Base-by-base conservation (phyloP, 1,140 invertebrate genomes). In the Oncopodura yosiiana region DNA sequence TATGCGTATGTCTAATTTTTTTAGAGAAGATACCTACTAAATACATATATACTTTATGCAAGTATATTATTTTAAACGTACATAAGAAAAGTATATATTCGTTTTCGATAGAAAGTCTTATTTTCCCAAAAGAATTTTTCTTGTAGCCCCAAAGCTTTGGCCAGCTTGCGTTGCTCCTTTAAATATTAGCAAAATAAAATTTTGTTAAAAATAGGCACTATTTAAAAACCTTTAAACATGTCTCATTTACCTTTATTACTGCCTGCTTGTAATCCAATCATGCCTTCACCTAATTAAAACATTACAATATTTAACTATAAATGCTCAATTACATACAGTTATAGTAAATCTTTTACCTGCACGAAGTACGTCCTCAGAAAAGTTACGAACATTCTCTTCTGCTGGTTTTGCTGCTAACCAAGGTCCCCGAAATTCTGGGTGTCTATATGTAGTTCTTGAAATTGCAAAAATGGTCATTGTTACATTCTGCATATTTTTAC, bases 211-310 rank as follows among this genome's bases (percentile, higher is more conserved):
- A n/a, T n/a, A n/a, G n/a, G n/a, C n/a, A n/a, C n/a, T n/a, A n/a
- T n/a, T n/a, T n/a, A n/a, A n/a, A n/a, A n/a, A n/a, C n/a, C n/a
- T n/a, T n/a, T n/a, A n/a, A n/a, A n/a, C n/a, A n/a, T n/a, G n/a
- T n/a, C n/a, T n/a, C n/a, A n/a, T n/a, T n/a, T n/a, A n/a, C n/a
- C n/a, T n/a, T 93, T 93, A 78, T 97, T 97, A 65, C 80, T 82
- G n/a, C 94, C 94, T 64, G 90, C 90, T 74, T 97, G 94, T 12
- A 97, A 80, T 65, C 91, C 91, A 66, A 96, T 90, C 41, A n/a
- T n/a, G n/a, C n/a, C n/a, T n/a, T n/a, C n/a, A n/a, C n/a, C n/a
- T n/a, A n/a, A n/a, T n/a, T n/a, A n/a, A n/a, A n/a, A n/a, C n/a
- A n/a, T n/a, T n/a, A n/a, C n/a, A n/a, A n/a, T n/a, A n/a, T n/a